phyloP scores from a whole-genome alignment of 1,140 invertebrate genomes.

The Dysdera silvatica region DNA sequence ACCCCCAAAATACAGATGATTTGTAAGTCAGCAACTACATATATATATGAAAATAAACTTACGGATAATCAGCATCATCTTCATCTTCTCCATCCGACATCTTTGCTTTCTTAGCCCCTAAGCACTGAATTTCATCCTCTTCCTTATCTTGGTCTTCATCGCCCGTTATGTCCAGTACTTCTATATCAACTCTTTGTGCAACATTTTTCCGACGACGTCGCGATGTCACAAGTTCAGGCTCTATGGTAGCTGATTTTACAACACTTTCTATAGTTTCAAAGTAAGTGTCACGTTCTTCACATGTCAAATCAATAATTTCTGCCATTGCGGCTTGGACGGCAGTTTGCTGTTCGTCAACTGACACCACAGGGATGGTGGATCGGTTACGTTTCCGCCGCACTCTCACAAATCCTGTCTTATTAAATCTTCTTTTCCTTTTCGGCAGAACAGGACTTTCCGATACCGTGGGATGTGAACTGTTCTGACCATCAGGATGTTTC shows the following conservation, averaged over 20 bases:
- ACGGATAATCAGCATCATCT: not conserved
- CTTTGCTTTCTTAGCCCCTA: constrained; percentile 8
- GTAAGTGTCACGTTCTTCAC: constrained; percentile 12
- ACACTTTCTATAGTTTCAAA: constrained; percentile 24
- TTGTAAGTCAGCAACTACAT: too few relatives aligned
- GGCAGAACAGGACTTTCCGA: not conserved
- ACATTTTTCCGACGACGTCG: constrained; percentile 14
- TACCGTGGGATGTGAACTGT: not conserved
- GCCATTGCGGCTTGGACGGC: not conserved
- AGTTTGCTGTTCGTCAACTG: not conserved
- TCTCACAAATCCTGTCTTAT: constrained; percentile 32
- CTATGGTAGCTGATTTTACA: constrained; percentile 12
- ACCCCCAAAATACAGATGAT: too few relatives aligned
- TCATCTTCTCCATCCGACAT: constrained; percentile 3
- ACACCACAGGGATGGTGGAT: not conserved
- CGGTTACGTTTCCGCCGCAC: constrained; percentile 20
- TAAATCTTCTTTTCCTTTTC: constrained; percentile 12
- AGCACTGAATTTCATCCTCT: constrained; percentile 1
- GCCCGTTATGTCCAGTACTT: constrained; percentile 11
- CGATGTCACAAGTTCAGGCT: constrained; percentile 1
- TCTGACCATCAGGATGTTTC: constrained; percentile 57
- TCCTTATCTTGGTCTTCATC: constrained; percentile 16
- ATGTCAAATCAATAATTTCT: constrained; percentile 7
- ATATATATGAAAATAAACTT: too few relatives aligned
- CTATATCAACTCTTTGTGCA: constrained; percentile 22